Evolutionary conservation across 2,888 invertebrate genomes (phyloP), one percentile per base, ranked within the genome.

Genomic region (Diogma glabrata): DNA sequence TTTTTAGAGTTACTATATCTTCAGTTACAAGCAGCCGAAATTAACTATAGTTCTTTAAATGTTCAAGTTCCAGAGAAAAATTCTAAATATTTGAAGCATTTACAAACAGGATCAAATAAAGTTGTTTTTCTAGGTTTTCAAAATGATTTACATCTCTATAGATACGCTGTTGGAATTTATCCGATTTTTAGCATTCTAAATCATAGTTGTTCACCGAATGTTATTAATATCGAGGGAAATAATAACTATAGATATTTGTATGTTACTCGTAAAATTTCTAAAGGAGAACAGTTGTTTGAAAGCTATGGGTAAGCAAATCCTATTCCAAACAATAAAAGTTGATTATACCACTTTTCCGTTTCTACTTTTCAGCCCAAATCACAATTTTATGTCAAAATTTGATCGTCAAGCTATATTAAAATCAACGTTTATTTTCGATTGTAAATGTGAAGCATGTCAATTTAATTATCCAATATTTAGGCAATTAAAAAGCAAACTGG

Each of bases 301-400:
- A 87, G 84, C 65, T 91, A 91, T 71, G 88, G 89, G 77, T 79
- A n/a, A n/a, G n/a, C n/a, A n/a, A n/a, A n/a, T n/a, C n/a, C n/a
- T n/a, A n/a, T n/a, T n/a, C n/a, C n/a, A n/a, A n/a, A n/a, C n/a
- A n/a, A n/a, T n/a, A n/a, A n/a, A n/a, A n/a, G n/a, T n/a, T n/a
- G n/a, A n/a, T n/a, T n/a, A n/a, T n/a, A n/a, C n/a, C n/a, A n/a
- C n/a, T n/a, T n/a, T n/a, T n/a, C n/a, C n/a, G n/a, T n/a, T n/a
- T n/a, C n/a, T n/a, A n/a, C n/a, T n/a, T n/a, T n/a, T n/a, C n/a
- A n/a, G n/a, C n/a, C n/a, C 75, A 47, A 88, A 75, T 48, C 88
- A 89, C 66, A 83, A 82, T 67, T 87, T 85, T 0, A 56, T 87
- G 1, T 59, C 70, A 17, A 75, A 72, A 54, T 30, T 50, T 3